Evolutionary conservation across 2,888 invertebrate genomes (phyloP), one percentile per base, ranked within the genome.

Genomic region (Diplolepis rosae): DNA sequence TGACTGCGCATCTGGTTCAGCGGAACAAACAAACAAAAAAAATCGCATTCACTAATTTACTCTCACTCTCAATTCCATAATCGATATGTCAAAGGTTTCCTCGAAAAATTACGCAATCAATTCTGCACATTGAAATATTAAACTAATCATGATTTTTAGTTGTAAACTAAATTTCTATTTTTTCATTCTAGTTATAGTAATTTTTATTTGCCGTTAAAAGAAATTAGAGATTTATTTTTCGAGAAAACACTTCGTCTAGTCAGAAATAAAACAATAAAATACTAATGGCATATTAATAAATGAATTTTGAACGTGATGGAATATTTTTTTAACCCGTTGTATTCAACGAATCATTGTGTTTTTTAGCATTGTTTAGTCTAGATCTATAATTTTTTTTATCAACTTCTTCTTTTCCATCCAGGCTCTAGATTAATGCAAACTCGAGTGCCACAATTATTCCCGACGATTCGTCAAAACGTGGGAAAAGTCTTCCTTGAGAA

Each of bases 1-100:
- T 87, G 88, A 88, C 85, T 88, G 88, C 83, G 84, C 87, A 84
- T 88, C 88, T 88, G 85, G 87, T 87, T 84, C 80, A 86, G 87
- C 85, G 84, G 85, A 86, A 87, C 84, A 84, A 81, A 87, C 83
- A 88, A 85, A 82, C n/a, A n/a, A 79, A 87, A 84, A 79, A 86
- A 76, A 84, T 78, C 80, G 78, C 83, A 82, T 79, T 80, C 78
- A 83, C 82, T 84, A 79, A 76, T 74, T 78, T 71, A 78, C 71
- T 78, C 79, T 78, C 78, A 51, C 27, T 66, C 45, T 69, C 48
- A 65, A 68, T 45, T 66, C 56, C 18, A 66, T 42, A 48, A 65
- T 73, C 48, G 56, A 73, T 72, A 52, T 65, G 45, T 69, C 61
- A 65, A 76, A 69, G 56, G 68, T 72, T 69, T 71, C 69, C 24